Evolutionary conservation across 1,140 invertebrate genomes (phyloP).

Genomic region (Holcopasites calliopsidis): DNA sequence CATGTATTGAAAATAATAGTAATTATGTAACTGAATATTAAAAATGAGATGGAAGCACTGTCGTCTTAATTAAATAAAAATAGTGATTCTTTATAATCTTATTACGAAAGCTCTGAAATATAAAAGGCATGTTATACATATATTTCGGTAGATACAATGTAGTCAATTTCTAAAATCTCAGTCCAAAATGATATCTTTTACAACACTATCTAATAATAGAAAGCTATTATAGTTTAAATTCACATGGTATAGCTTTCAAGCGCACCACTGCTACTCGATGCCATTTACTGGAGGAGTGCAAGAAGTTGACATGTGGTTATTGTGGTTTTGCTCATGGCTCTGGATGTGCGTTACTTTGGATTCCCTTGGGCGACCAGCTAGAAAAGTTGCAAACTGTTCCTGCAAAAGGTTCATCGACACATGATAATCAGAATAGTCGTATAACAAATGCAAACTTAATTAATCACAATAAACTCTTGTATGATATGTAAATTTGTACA

Average conservation of each 20-base stretch:
- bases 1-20: background rate
- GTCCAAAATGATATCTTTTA: too few species aligned
- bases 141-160: slow-evolving; percentile 8
- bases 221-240: slow-evolving; percentile 32
- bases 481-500: background rate
- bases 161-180: background rate
- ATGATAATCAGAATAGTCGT: background rate
- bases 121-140: background rate
- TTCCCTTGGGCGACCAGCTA: slow-evolving; percentile 81
- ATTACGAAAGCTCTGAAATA: background rate
- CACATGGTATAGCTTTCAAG: slow-evolving; percentile 16
- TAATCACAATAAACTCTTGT: background rate
- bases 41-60: slow-evolving; percentile 23
- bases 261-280: slow-evolving; percentile 67
- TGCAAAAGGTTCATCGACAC: slow-evolving; percentile 59
- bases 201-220: too few species aligned
- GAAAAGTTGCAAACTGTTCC: slow-evolving; percentile 81
- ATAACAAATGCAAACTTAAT: background rate
- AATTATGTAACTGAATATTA: background rate
- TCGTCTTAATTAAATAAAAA: slow-evolving; percentile 9
- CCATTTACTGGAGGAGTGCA: slow-evolving; percentile 80
- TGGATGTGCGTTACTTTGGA: slow-evolving; percentile 76
- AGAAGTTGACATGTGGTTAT: slow-evolving; percentile 78
- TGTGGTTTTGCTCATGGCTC: slow-evolving; percentile 76
- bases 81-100: slow-evolving; percentile 15